These are phyloP conservation scores for Dione juno DNA, from an alignment of 2,888 invertebrate species.

Conservation along the genomic window DNA sequence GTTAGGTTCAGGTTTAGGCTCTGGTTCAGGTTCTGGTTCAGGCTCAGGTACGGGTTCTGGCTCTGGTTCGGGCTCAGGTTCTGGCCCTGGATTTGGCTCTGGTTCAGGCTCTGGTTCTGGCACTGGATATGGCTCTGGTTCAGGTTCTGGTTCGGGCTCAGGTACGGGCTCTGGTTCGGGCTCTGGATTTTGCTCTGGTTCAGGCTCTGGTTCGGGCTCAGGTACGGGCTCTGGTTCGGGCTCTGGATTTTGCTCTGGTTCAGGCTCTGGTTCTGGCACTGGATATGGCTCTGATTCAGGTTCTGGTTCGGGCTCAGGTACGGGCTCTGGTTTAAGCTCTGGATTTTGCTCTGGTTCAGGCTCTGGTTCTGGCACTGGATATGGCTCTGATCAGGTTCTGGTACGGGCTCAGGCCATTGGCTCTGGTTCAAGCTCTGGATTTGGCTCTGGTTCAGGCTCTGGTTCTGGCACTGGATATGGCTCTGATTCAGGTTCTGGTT, in stretches of 20 bases:
- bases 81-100: too few species aligned
- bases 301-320: slow-evolving; percentile 44
- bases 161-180: background rate
- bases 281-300: background rate
- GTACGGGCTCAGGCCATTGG: background rate
- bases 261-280: background rate
- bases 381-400: slow-evolving; percentile 46
- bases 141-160: background rate
- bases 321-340: slow-evolving; percentile 66
- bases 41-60: background rate
- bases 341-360: slow-evolving; percentile 60
- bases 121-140: too few species aligned
- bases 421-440: slow-evolving; percentile 60
- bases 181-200: background rate
- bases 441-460: slow-evolving; percentile 64
- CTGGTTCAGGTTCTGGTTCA: slow-evolving; percentile 50
- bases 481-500: slow-evolving; percentile 62
- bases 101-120: too few species aligned
- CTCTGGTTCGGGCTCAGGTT: background rate
- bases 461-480: slow-evolving; percentile 65
- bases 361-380: slow-evolving; percentile 68
- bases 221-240: slow-evolving; percentile 55
- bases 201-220: background rate
- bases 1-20: slow-evolving; percentile 47
- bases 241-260: slow-evolving; percentile 53